phyloP scores from a whole-genome alignment of 2,113 vertebrate species.

The Delphinapterus leucas region DNA sequence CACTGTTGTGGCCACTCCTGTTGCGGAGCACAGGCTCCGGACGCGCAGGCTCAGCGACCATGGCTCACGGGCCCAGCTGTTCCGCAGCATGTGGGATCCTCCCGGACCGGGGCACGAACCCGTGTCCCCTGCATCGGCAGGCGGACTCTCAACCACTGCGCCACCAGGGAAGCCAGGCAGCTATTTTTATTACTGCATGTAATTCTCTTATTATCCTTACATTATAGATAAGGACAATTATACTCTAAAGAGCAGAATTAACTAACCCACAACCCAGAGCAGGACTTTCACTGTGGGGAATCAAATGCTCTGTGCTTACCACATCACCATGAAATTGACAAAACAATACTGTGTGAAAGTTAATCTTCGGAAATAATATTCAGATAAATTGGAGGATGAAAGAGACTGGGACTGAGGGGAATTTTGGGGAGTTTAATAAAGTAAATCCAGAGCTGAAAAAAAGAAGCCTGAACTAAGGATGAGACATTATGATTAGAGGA shows the following conservation, averaged over 20 bases:
- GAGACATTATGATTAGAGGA: neutral
- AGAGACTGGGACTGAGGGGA: neutral
- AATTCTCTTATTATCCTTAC: neutral
- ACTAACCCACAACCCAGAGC: neutral
- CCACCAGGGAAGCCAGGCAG: neutral
- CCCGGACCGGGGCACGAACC: too few relatives aligned
- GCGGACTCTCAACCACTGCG: too few relatives aligned
- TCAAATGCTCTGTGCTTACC: neutral
- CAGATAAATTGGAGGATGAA: neutral
- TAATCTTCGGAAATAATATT: neutral
- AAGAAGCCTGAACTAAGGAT: neutral
- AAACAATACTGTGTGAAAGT: neutral
- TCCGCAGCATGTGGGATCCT: too few relatives aligned
- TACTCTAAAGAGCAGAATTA: neutral
- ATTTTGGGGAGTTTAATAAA: neutral
- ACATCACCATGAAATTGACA: neutral
- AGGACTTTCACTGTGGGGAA: neutral
- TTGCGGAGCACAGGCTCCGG: too few relatives aligned
- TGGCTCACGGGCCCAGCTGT: too few relatives aligned
- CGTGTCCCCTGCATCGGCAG: too few relatives aligned
- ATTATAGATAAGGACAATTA: neutral
- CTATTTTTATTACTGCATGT: neutral
- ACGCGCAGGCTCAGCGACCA: too few relatives aligned
- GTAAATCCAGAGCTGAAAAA: neutral
- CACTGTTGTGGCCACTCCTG: too few relatives aligned